Percentiles rank a stretch among this genome's conserved stretches.
phyloP scores from a whole-genome alignment of 2,113 vertebrate species.

The Prinia subflava region DNA sequence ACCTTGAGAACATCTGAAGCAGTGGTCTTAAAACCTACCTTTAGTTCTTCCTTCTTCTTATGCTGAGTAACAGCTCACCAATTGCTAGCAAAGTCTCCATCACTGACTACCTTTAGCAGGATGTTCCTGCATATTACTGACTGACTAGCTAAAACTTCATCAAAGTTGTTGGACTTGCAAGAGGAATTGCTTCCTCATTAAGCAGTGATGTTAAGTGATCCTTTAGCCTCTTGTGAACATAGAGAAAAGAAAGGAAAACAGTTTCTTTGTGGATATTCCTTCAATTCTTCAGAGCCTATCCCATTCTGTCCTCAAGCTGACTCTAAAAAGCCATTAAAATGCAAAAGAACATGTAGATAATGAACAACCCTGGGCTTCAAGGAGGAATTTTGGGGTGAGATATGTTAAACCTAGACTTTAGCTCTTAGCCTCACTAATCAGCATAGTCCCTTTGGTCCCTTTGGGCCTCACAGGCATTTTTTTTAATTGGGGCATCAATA shows the following conservation, averaged over 20 bases:
- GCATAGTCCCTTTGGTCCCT: not conserved
- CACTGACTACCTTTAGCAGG: not conserved
- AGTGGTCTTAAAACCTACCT: not conserved
- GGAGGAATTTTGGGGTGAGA: not conserved
- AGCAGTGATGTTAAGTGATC: not conserved
- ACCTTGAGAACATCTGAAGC: not conserved
- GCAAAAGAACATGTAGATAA: not conserved
- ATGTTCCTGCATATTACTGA: not conserved
- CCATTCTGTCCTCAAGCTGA: not conserved
- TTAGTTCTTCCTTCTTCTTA: not conserved
- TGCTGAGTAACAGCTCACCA: not conserved
- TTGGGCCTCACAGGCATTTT: not conserved
- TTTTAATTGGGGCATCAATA: not conserved
- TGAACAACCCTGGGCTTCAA: not conserved
- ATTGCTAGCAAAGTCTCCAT: not conserved
- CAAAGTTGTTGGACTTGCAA: not conserved
- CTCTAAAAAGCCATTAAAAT: constrained; percentile 10
- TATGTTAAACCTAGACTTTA: not conserved
- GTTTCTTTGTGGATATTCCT: not conserved
- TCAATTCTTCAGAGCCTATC: not conserved
- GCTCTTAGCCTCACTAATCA: not conserved
- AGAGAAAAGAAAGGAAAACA: not conserved
- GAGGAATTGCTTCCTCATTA: constrained; percentile 1
- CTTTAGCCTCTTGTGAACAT: not conserved
- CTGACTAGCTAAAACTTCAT: not conserved